Percentiles rank a stretch among this genome's conserved stretches.
Evolutionary conservation across 2,888 invertebrate genomes (phyloP).

Genomic region (Eueremaeus valkanovi): DNA sequence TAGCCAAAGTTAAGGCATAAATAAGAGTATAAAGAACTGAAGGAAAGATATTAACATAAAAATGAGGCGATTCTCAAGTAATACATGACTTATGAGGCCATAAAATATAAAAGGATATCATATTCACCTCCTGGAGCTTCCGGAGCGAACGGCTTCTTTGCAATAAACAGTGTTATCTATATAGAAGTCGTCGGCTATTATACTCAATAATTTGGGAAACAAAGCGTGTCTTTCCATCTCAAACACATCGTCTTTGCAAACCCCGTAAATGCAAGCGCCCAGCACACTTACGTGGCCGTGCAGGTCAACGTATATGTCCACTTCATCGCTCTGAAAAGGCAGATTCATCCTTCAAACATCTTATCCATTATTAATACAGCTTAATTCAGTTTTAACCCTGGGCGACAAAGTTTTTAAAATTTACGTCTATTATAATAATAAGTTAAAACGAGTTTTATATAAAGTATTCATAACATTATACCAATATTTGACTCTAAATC

Average conservation of each 20-base stretch:
- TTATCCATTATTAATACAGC: not conserved
- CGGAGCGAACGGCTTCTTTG: constrained; percentile 75
- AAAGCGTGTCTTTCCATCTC: constrained; percentile 90
- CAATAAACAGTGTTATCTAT: constrained; percentile 84
- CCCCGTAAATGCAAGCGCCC: constrained; percentile 92
- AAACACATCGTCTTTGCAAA: constrained; percentile 86
- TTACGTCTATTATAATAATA: not conserved
- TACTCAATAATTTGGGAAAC: constrained; percentile 83
- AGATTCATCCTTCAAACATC: not conserved
- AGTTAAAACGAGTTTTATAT: not conserved
- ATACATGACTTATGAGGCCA: not conserved
- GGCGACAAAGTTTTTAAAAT: not conserved
- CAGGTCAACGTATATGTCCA: constrained; percentile 91
- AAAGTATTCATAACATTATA: not conserved
- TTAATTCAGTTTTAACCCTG: not conserved
- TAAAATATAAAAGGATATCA: not conserved
- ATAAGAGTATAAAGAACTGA: not conserved
- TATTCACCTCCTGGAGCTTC: constrained; percentile 74
- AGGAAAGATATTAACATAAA: not conserved
- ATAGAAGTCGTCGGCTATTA: constrained; percentile 83
- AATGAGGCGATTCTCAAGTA: not conserved
- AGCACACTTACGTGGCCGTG: constrained; percentile 88
- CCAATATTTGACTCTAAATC: not conserved
- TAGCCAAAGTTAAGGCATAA: not conserved
- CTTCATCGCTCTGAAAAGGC: constrained; percentile 59